Base-by-base conservation (phyloP, 2,113 vertebrate species). In the Bufo bufo region DNA sequence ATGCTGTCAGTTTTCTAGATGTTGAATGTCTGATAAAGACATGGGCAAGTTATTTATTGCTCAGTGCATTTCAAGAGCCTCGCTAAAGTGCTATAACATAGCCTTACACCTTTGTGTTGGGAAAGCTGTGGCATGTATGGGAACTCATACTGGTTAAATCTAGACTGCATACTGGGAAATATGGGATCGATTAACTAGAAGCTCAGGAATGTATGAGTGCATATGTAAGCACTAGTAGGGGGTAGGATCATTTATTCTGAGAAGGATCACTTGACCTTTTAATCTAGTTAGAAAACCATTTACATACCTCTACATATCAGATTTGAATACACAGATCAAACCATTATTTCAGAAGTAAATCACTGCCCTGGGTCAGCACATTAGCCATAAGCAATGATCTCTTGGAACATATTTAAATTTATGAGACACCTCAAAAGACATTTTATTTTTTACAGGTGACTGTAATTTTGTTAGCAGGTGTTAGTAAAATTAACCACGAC, bases 231-330 rank as follows among this genome's bases (percentile, higher is more conserved):
- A 9, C 77, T 47, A 84, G 49, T 54, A 0, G 2, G 20, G 10
- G 49, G 3, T 89, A 63, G 87, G 72, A 23, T 23, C 43, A 54
- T 10, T 59, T 82, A 50, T 8, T 82, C 63, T 5, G 45, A 84
- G 58, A 88, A 92, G 85, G 74, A 59, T 8, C 90, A 0, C 54
- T 87, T 90, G 80, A 87, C 77, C 47, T 90, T 84, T 89, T 63
- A 89, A 89, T 72, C 9, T n/a, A 66, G 4, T 66, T 85, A 90
- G 78, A 90, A 82, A 56, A 49, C 85, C 0, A 77, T 82, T 88
- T 88, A 52, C 45, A 23, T 91, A 19, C n/a, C 85, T 90, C 63
- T 90, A 72, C 79, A 66, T 85, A 89, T 84, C 77, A 50, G 81
- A 56, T 45, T 10, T 72, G 20, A 23, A n/a, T 19, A 6, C 6